Evolutionary conservation across 2,797 vertebrate genomes (phyloP).

Genomic region (Delichon dasypus): DNA sequence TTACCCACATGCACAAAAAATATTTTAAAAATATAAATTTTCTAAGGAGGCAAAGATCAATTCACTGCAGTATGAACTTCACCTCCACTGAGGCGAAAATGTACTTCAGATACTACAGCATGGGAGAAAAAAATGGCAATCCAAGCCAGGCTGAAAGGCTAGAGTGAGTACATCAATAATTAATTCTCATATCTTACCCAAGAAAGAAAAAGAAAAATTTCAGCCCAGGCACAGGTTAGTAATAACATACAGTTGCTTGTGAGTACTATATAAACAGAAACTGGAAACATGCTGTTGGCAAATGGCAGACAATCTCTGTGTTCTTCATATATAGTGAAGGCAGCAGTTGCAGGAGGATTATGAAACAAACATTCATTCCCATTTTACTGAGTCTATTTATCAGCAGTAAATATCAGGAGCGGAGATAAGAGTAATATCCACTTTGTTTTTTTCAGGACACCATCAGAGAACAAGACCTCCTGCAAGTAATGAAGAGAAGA

Average conservation of each 20-base stretch:
- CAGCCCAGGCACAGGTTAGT: not conserved
- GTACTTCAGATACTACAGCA: not conserved
- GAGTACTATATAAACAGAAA: not conserved
- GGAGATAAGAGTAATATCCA: conserved; percentile 32
- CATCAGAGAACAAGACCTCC: conserved; percentile 28
- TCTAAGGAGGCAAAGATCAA: conserved; percentile 25
- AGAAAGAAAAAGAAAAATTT: not conserved
- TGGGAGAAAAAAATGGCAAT: not conserved
- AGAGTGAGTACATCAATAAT: not conserved
- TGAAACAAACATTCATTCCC: conserved; percentile 35
- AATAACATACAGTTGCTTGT: not conserved
- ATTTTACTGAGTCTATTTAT: conserved; percentile 19
- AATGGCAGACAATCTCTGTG: conserved; percentile 9
- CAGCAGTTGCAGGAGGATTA: conserved; percentile 29
- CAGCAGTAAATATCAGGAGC: conserved; percentile 19
- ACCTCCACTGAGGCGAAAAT: not conserved
- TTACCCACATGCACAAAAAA: conserved; percentile 39
- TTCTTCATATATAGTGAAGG: not conserved
- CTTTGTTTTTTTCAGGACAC: conserved; percentile 28
- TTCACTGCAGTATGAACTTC: not conserved
- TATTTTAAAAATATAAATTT: not conserved
- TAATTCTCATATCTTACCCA: not conserved
- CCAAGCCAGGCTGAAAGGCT: too few species aligned
- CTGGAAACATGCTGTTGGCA: not conserved
- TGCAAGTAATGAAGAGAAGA: conserved; percentile 47